phyloP scores from a whole-genome alignment of 2,888 invertebrate species.

The Drosophila fungiperda region DNA sequence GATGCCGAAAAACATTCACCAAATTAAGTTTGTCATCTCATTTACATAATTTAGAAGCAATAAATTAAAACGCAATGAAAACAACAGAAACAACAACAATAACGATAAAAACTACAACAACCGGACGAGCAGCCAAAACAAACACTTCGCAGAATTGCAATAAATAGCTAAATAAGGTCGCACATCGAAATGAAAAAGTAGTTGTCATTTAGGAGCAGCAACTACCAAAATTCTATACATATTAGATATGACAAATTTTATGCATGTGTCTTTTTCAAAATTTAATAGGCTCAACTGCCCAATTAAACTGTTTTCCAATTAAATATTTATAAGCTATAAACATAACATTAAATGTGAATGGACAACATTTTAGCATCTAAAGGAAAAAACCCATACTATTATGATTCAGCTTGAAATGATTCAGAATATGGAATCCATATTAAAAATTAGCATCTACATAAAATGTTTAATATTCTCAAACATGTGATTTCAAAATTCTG shows the following conservation, averaged over 20 bases:
- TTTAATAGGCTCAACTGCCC: neutral
- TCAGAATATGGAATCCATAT: neutral
- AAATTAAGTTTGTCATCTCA: conserved; percentile 69
- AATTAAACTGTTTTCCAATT: conserved; percentile 1
- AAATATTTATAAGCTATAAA: conserved; percentile 10
- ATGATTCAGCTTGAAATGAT: conserved; percentile 10
- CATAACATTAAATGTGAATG: neutral
- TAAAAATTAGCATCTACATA: neutral
- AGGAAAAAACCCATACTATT: neutral
- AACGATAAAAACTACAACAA: conserved; percentile 2
- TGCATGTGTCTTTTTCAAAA: neutral
- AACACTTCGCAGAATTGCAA: conserved; percentile 41
- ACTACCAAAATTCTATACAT: neutral
- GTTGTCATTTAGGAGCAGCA: neutral
- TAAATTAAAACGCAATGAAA: conserved; percentile 69
- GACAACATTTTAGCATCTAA: neutral
- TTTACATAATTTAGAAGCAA: conserved; percentile 77
- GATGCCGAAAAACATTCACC: conserved; percentile 66
- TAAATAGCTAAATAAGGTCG: conserved; percentile 37
- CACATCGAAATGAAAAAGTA: conserved; percentile 2
- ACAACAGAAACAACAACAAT: conserved; percentile 17
- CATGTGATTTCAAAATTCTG: neutral
- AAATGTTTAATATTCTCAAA: neutral
- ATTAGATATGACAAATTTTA: neutral
- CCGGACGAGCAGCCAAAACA: conserved; percentile 22